Percentiles rank a stretch among this genome's conserved stretches.
Evolutionary conservation across 2,797 vertebrate genomes (phyloP).

Genomic region (Acrossocheilus wenchowensis): DNA sequence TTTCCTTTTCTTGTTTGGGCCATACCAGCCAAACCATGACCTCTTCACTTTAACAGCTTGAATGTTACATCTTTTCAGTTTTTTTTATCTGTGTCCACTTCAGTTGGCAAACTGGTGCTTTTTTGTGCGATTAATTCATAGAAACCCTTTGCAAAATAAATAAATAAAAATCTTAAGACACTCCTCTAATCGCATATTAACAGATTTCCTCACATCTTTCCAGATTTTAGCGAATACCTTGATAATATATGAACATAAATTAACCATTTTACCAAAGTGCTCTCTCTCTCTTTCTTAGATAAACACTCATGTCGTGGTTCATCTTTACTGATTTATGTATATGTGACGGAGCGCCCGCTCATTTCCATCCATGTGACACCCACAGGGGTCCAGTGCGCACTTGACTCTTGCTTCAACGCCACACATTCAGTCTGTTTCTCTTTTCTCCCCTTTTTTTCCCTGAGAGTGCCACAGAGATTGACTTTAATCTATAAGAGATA

Average conservation of each 20-base stretch:
- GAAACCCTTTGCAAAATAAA: neutral
- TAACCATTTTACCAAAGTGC: conserved; percentile 53
- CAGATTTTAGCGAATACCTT: conserved; percentile 52
- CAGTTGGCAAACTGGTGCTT: neutral
- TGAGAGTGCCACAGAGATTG: conserved; percentile 58
- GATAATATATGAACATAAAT: conserved; percentile 49
- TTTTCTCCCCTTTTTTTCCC: conserved; percentile 21
- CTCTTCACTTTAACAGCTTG: neutral
- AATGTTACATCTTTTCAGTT: neutral
- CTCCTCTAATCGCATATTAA: conserved; percentile 40
- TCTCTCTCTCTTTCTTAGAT: conserved; percentile 12
- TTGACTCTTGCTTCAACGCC: conserved; percentile 16
- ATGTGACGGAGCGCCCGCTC: conserved; percentile 35
- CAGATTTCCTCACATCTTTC: conserved; percentile 51
- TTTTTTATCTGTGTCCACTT: neutral
- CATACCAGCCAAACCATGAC: neutral
- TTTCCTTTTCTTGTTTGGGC: neutral
- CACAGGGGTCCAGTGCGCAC: conserved; percentile 38
- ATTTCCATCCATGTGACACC: conserved; percentile 44
- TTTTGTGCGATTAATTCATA: neutral
- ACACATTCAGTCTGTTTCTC: conserved; percentile 39
- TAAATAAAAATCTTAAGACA: neutral
- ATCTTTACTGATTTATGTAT: conserved; percentile 38
- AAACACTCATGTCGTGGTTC: conserved; percentile 1
- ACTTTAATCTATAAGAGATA: conserved; percentile 58